These are phyloP conservation scores for Hypotaenidia philippensis DNA, from an alignment of 2,797 vertebrate genomes.

Conservation along the genomic window DNA sequence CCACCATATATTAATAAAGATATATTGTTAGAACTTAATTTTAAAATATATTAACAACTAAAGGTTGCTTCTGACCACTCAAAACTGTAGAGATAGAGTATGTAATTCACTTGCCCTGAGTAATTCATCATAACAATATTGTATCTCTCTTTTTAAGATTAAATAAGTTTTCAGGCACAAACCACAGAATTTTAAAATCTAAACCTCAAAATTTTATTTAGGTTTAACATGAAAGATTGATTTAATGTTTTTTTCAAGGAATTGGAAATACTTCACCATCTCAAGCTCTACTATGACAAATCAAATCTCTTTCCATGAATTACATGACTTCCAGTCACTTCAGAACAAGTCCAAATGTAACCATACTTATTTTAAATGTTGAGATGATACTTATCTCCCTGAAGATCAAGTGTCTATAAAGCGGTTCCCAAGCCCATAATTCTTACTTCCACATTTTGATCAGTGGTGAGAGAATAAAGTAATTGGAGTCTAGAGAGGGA, in stretches of 20 bases:
- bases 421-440: neutral
- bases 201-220: neutral
- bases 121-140: neutral
- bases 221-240: neutral
- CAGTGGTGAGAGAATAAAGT: neutral
- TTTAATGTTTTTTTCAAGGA: neutral
- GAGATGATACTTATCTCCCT: neutral
- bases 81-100: accelerated
- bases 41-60: neutral
- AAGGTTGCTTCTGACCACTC: neutral
- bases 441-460: neutral
- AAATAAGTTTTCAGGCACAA: neutral
- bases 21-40: neutral
- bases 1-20: neutral
- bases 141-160: neutral
- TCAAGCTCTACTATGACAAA: neutral
- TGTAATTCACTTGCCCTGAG: neutral
- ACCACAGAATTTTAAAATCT: neutral
- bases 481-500: neutral
- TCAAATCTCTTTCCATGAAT: neutral
- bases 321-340: neutral
- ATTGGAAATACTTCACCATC: neutral
- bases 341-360: neutral
- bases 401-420: neutral
- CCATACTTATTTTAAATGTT: neutral